Base-by-base conservation (phyloP, 2,888 invertebrate species). In the Blastobasis adustella region DNA sequence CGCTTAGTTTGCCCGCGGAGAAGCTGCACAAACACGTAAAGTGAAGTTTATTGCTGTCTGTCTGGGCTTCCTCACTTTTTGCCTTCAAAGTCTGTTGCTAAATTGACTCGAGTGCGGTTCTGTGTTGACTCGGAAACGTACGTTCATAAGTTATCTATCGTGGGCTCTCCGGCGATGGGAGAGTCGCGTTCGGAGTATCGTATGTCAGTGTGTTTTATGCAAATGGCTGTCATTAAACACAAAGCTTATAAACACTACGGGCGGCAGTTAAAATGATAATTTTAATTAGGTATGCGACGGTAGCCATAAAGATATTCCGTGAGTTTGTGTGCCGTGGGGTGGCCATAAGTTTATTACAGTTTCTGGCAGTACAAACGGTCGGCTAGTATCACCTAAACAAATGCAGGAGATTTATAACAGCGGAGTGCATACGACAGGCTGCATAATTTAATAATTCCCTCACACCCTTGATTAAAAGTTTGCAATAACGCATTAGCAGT, bases 391-490 rank as follows among this genome's bases (percentile, higher is more conserved):
- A 69, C 76, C 75, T 77, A 81, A 81, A 74, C 76, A 82, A 82
- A 81, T 74, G 64, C 58, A 49, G 57, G 62, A 78, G 82, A 87
- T 88, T 87, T 84, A 86, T 81, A 77, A 73, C 70, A 68, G 60
- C 66, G 59, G 81, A 84, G 79, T 88, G 87, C 86, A 87, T 82
- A 79, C 79, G 88, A 86, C 86, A 85, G 84, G 71, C 73, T 86
- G 86, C 85, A 86, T 86, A 88, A 86, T 86, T 85, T 84, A 85
- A 85, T 86, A 82, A 84, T 78, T 71, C 69, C 65, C 75, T 80
- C 78, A 85, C 82, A 76, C 86, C 85, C 86, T 82, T 86, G 82
- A 87, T 87, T 88, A 88, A 85, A 88, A 86, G 84, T 83, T 83
- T 74, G 82, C 79, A 81, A 79, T 83, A 81, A 82, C 78, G 79